Percentiles rank a stretch among this genome's conserved stretches.
Evolutionary conservation across 2,888 invertebrate genomes (phyloP).

Genomic region (Mylabris sibirica): DNA sequence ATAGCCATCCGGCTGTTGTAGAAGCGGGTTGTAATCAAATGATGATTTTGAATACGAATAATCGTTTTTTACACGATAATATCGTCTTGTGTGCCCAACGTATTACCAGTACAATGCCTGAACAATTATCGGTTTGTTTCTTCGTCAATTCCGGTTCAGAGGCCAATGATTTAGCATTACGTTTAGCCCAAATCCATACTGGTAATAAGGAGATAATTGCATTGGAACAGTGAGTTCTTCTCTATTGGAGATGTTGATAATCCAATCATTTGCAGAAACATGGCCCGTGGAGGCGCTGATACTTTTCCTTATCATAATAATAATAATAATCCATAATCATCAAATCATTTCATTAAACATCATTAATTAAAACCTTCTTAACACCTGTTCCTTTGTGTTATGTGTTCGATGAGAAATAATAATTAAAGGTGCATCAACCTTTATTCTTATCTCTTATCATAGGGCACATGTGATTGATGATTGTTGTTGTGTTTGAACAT

Average conservation of each 20-base stretch:
- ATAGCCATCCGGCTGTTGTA: conserved; percentile 95
- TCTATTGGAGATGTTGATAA: background rate
- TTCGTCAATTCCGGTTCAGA: conserved; percentile 99
- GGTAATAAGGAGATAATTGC: conserved; percentile 89
- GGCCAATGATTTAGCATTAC: conserved; percentile 95
- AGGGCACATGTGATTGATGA: conserved; percentile 23
- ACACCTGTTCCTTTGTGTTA: conserved; percentile 4
- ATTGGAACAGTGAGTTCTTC: conserved; percentile 89
- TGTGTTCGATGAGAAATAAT: conserved; percentile 29
- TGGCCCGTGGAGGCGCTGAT: conserved; percentile 30
- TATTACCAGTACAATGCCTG: conserved; percentile 84
- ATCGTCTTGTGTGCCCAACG: conserved; percentile 89
- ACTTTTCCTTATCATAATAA: conserved; percentile 11
- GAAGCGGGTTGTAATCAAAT: conserved; percentile 91
- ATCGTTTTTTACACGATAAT: conserved; percentile 95
- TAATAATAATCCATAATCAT: conserved; percentile 18
- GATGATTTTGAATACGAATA: conserved; percentile 91
- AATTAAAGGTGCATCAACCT: background rate
- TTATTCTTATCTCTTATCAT: conserved; percentile 21
- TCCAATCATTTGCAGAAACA: conserved; percentile 25
- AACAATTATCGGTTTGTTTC: conserved; percentile 87
- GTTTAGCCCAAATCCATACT: conserved; percentile 89
- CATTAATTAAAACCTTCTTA: background rate
- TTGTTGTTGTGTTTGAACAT: conserved; percentile 31
- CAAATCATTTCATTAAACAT: conserved; percentile 18